Percentiles rank a stretch among this genome's conserved stretches.
phyloP scores from a whole-genome alignment of 2,797 vertebrate genomes.

The Onychomys arenicola region DNA sequence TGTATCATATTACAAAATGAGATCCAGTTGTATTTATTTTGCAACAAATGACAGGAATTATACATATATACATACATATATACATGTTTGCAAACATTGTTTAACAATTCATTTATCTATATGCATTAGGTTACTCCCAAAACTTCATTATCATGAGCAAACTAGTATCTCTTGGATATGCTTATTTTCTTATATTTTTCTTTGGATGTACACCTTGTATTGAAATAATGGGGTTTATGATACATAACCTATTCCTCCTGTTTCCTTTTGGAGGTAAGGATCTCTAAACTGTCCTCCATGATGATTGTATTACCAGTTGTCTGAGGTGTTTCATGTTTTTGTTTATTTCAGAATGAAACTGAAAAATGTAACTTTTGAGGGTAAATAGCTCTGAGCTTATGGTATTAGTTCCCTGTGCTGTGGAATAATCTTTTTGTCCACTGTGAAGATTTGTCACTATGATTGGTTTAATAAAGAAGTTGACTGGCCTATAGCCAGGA shows the following conservation, averaged over 20 bases:
- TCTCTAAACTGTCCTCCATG: background rate
- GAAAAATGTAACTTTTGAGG: background rate
- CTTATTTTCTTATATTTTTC: background rate
- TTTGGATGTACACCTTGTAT: no score
- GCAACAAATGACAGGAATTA: background rate
- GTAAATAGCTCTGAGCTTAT: background rate
- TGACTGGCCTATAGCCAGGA: no score
- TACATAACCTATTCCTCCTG: no score
- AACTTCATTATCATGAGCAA: background rate
- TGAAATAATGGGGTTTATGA: no score
- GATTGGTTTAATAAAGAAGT: no score
- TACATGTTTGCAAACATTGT: background rate
- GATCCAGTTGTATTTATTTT: background rate
- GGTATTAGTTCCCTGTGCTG: background rate
- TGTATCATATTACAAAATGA: background rate
- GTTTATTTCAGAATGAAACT: background rate
- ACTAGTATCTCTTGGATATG: background rate
- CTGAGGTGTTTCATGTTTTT: background rate
- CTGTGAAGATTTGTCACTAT: no score
- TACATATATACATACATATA: background rate
- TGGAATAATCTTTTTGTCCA: background rate
- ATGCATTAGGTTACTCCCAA: no score
- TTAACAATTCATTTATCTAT: background rate
- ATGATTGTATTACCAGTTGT: background rate
- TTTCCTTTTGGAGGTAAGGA: background rate